phyloP scores from a whole-genome alignment of 2,797 vertebrate genomes.

The Potorous gilbertii region DNA sequence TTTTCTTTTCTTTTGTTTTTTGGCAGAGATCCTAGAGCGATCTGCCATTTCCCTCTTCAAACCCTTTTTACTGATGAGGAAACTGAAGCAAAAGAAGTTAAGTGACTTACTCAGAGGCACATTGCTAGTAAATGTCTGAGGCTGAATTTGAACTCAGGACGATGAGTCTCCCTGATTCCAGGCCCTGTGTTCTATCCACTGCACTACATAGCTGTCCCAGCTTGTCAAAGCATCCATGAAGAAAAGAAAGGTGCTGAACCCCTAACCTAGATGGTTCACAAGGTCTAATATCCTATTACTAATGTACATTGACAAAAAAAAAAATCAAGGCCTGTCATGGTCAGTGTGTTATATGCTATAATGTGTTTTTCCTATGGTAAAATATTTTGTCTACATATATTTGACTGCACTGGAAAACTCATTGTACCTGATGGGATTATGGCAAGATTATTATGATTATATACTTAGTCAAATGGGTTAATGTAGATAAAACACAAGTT shows the following conservation, averaged over 20 bases:
- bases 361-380: background rate
- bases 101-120: too few relatives aligned
- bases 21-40: background rate
- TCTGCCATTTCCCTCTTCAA: background rate
- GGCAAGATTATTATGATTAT: background rate
- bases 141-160: background rate
- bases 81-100: background rate
- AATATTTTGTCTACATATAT: background rate
- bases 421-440: background rate
- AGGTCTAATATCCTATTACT: background rate
- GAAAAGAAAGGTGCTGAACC: background rate
- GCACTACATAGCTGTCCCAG: background rate
- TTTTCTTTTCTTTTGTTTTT: background rate
- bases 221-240: background rate
- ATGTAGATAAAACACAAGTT: background rate
- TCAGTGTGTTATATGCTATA: background rate
- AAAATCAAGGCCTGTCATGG: background rate
- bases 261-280: background rate
- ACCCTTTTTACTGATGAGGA: background rate
- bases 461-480: background rate
- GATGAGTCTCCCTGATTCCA: background rate
- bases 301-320: background rate
- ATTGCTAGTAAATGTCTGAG: background rate
- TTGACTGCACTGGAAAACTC: background rate
- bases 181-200: background rate